Evolutionary conservation across 1,140 invertebrate genomes (phyloP), one percentile per base, ranked within the genome.

Genomic region (Nomia melanderi): DNA sequence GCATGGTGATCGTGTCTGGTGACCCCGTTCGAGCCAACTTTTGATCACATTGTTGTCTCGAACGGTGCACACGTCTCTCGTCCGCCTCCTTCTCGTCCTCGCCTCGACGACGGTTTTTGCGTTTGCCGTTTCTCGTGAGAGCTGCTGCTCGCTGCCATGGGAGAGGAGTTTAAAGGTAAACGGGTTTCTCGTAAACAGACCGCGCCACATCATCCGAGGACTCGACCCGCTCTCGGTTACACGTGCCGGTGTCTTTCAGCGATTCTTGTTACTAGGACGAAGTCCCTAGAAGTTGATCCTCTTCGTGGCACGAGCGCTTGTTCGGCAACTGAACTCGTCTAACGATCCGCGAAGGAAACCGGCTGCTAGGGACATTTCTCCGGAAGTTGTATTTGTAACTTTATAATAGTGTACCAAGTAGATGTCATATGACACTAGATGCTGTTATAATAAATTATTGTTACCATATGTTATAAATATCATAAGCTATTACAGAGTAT

Each of bases 81-180:
- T n/a, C 27, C 23, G n/a, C n/a, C 50, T 78, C 60, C 64, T 82
- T 83, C n/a, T n/a, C 65, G 64, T 25, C 69, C 67, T 67, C n/a
- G 47, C 47, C 33, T 75, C 57, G 14, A 12, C 2, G 39, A 29
- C 77, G 50, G 25, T 72, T 77, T 80, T 83, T 70, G 73, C 54
- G 29, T 74, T 54, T 56, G 53, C 39, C 31, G 36, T 23, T n/a
- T 63, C 56, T 63, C 56, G 31, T 50, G 60, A 65, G 65, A 44
- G 57, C 25, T 53, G 50, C 79, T 50, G 57, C 76, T 50, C 64
- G 54, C 80, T 62, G 57, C 76, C 56, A 63, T 77, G 56, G 7
- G 25, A 77, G 70, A 81, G 70, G 71, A 89, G 85, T 88, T 89
- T 89, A 89, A 88, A 89, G 88, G 88, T 89, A 89, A 89, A 89